Percentiles rank a stretch among this genome's conserved stretches.
These are phyloP conservation scores for Diuraphis noxia DNA, from an alignment of 1,140 invertebrate genomes.

Conservation along the genomic window DNA sequence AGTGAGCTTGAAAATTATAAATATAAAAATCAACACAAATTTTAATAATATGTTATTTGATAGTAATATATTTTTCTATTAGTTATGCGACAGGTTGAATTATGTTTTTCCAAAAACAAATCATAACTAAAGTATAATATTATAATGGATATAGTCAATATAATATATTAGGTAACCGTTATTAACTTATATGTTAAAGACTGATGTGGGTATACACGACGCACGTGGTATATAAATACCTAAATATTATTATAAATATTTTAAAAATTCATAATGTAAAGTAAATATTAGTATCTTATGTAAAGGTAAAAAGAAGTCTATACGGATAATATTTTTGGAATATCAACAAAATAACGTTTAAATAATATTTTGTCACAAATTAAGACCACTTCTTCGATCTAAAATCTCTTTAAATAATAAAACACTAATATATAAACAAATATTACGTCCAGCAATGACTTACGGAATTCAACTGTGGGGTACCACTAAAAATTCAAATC, in stretches of 20 bases:
- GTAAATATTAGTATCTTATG: background rate
- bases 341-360: background rate
- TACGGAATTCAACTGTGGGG: no score
- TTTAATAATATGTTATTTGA: no score
- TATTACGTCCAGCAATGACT: no score
- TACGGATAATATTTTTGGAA: background rate
- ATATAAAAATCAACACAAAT: no score
- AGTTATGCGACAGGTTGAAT: background rate
- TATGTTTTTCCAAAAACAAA: background rate
- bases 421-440: no score
- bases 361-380: background rate
- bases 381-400: no score
- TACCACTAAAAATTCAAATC: no score
- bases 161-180: background rate
- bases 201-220: fast-evolving
- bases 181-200: background rate
- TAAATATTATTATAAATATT: background rate
- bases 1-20: no score
- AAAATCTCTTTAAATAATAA: no score
- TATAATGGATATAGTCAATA: no score
- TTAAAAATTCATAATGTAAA: background rate
- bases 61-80: background rate
- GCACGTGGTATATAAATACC: background rate
- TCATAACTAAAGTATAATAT: background rate
- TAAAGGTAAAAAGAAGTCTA: background rate